Evolutionary conservation across 2,113 vertebrate genomes (phyloP).

Genomic region (Miniopterus natalensis): DNA sequence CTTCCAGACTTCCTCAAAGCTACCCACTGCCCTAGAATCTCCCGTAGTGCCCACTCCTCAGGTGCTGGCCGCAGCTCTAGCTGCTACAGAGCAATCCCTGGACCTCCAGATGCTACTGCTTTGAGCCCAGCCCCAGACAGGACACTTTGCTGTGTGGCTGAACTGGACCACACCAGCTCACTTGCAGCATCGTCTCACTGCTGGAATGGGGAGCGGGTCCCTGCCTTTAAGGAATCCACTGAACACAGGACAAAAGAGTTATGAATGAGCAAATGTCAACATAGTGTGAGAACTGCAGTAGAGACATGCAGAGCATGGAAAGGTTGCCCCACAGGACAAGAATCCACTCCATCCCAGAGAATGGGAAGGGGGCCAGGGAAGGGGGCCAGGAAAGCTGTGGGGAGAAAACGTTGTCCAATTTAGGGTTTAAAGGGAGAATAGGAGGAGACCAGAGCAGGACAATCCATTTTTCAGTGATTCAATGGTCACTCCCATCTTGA

Average conservation of each 20-base stretch:
- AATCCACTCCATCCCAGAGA: not conserved
- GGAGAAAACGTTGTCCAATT: not conserved
- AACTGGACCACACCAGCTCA: not conserved
- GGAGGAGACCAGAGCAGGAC: not conserved
- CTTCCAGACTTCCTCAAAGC: not conserved
- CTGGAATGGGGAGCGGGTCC: not conserved
- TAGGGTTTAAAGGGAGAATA: not conserved
- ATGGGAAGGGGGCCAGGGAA: not conserved
- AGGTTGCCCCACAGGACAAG: not conserved
- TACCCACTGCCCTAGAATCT: not conserved
- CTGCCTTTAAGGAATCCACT: not conserved
- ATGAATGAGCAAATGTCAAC: not conserved
- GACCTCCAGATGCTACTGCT: not conserved
- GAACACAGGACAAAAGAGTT: not conserved
- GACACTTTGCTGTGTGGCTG: not conserved
- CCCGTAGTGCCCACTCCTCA: not conserved
- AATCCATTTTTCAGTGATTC: not conserved
- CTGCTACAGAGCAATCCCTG: not conserved
- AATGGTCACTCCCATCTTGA: not conserved
- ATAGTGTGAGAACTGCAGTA: not conserved
- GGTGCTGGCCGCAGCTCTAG: not conserved
- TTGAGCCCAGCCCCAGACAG: not conserved
- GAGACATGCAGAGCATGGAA: not conserved
- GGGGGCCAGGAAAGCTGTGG: not conserved
- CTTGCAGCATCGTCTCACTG: not conserved